Evolutionary conservation across 2,888 invertebrate genomes (phyloP).

Genomic region (Acrobasis suavella): DNA sequence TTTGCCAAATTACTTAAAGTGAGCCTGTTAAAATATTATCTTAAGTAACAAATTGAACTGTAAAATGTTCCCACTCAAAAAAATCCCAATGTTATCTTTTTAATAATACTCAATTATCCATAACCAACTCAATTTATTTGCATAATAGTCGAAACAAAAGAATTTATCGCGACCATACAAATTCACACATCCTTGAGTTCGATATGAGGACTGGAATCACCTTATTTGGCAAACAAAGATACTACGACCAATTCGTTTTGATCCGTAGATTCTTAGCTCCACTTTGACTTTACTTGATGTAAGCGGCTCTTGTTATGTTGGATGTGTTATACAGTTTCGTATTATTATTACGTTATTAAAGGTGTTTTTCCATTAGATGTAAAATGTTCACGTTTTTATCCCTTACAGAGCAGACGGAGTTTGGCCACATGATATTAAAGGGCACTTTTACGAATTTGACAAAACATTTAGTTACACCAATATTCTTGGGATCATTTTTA

Average conservation of each 20-base stretch:
- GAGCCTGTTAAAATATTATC: too few relatives aligned
- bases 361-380: slow-evolving; percentile 4
- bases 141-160: slow-evolving; percentile 15
- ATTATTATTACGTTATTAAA: slow-evolving; percentile 15
- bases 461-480: too few relatives aligned
- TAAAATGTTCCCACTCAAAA: not conserved
- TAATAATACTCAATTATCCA: slow-evolving; percentile 11
- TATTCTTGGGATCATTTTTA: too few relatives aligned
- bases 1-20: too few relatives aligned
- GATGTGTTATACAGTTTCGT: slow-evolving; percentile 14
- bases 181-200: slow-evolving; percentile 15
- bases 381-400: not conserved
- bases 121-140: slow-evolving; percentile 18
- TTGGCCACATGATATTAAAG: too few relatives aligned
- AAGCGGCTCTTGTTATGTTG: slow-evolving; percentile 20
- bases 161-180: slow-evolving; percentile 3
- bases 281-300: slow-evolving; percentile 4
- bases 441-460: too few relatives aligned
- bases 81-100: not conserved
- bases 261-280: slow-evolving; percentile 2
- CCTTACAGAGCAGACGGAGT: too few relatives aligned
- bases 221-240: slow-evolving; percentile 24
- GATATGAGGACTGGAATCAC: not conserved
- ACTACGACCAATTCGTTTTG: slow-evolving; percentile 18
- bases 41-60: not conserved